Conservation (phyloP, 2,888 invertebrate genomes). For the Invenusta paracnida region DNA sequence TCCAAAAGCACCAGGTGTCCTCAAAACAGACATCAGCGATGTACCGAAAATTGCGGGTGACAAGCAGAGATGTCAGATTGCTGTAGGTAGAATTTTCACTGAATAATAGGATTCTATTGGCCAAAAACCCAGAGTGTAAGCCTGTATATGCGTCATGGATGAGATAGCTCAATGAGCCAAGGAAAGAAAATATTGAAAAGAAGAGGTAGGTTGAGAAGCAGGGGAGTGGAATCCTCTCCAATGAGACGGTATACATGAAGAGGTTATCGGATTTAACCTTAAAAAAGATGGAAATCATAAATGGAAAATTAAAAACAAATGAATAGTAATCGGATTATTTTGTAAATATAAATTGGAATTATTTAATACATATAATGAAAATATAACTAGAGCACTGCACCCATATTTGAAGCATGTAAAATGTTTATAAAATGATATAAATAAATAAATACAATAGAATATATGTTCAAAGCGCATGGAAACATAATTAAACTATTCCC, state of each 20-base stretch:
- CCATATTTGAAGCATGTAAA: no score
- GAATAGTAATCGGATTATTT: no score
- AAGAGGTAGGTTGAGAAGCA: conserved; percentile 74
- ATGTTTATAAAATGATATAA: no score
- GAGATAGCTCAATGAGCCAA: conserved; percentile 53
- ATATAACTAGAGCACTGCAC: no score
- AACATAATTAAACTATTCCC: no score
- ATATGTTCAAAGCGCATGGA: no score
- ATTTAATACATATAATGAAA: no score
- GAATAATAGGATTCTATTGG: neutral
- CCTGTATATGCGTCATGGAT: conserved; percentile 17
- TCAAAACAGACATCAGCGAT: conserved; percentile 35
- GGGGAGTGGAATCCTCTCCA: conserved; percentile 76
- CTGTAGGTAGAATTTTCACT: neutral
- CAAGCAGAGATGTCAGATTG: neutral
- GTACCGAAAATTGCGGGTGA: neutral
- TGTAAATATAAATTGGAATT: no score
- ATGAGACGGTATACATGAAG: conserved; percentile 43
- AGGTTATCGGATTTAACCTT: no score
- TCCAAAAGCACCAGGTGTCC: conserved; percentile 60
- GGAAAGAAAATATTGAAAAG: conserved; percentile 70
- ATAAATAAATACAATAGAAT: no score
- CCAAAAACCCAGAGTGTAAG: neutral
- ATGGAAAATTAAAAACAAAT: no score
- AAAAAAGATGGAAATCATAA: no score